Evolutionary conservation across 2,888 invertebrate species (phyloP).

Genomic region (Agriopis aurantiaria): DNA sequence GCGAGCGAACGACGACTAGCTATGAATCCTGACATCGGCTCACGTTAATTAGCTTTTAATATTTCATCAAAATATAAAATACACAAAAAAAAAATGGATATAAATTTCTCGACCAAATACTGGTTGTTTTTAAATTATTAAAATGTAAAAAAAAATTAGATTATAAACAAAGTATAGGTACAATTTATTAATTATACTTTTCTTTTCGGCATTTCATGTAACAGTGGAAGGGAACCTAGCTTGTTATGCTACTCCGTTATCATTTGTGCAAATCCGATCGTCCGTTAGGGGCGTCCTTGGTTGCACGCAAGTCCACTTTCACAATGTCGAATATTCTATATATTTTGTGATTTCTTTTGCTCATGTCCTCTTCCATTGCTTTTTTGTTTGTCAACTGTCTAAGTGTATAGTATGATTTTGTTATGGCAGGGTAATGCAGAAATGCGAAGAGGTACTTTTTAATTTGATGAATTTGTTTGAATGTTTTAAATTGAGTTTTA

Average conservation of each 20-base stretch:
- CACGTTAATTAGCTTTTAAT: constrained; percentile 87
- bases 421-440: constrained; percentile 86
- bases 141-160: constrained; percentile 87
- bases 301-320: constrained; percentile 65
- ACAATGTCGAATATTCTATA: constrained; percentile 71
- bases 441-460: constrained; percentile 85
- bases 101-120: constrained; percentile 86
- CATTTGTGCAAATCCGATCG: constrained; percentile 61
- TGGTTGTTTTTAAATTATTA: constrained; percentile 87
- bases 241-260: constrained; percentile 67
- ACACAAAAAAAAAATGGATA: constrained; percentile 86
- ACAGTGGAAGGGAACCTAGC: constrained; percentile 76
- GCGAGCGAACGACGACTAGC: constrained; percentile 86
- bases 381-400: constrained; percentile 80
- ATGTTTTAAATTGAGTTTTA: constrained; percentile 84
- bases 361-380: constrained; percentile 84
- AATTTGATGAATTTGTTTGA: constrained; percentile 82
- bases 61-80: constrained; percentile 87
- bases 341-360: constrained; percentile 83
- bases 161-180: constrained; percentile 86
- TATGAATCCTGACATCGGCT: constrained; percentile 87
- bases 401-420: constrained; percentile 83
- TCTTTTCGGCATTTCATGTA: constrained; percentile 83
- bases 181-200: constrained; percentile 86
- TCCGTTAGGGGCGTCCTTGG: constrained; percentile 48